A percentile compares a stretch with the other conserved stretches of the same genome.
Conservation (phyloP, 2,888 invertebrate species). For the Erannis defoliaria region DNA sequence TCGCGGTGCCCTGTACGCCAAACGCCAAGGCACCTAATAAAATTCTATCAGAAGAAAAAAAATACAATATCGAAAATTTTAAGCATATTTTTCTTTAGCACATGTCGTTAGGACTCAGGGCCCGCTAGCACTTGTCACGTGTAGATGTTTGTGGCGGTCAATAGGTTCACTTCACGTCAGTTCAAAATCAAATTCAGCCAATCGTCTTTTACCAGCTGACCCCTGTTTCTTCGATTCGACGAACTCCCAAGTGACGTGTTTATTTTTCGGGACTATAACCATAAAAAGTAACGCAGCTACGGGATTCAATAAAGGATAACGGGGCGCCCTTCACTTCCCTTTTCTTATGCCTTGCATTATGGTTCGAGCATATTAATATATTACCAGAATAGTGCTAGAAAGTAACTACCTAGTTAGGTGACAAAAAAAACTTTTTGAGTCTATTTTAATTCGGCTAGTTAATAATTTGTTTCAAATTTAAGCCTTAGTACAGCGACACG, state of each 20-base stretch:
- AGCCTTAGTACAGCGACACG: too few relatives aligned
- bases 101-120: too few relatives aligned
- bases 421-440: too few relatives aligned
- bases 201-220: not conserved
- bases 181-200: not conserved
- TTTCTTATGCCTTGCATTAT: slow-evolving; percentile 30
- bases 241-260: slow-evolving; percentile 33
- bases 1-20: too few relatives aligned
- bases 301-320: slow-evolving; percentile 37
- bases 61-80: too few relatives aligned
- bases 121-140: too few relatives aligned
- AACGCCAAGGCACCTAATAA: too few relatives aligned
- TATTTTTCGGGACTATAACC: slow-evolving; percentile 39
- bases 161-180: not conserved
- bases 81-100: too few relatives aligned
- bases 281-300: slow-evolving; percentile 38
- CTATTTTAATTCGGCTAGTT: too few relatives aligned
- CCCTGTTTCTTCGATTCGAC: slow-evolving; percentile 1
- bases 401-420: not conserved
- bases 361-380: not conserved
- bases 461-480: too few relatives aligned
- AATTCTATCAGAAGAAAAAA: too few relatives aligned
- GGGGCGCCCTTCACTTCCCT: slow-evolving; percentile 36
- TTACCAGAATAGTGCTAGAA: not conserved
- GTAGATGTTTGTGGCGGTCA: not conserved